Base-by-base conservation (phyloP, 2,113 vertebrate genomes). In the Speoplatyrhinus poulsoni region DNA sequence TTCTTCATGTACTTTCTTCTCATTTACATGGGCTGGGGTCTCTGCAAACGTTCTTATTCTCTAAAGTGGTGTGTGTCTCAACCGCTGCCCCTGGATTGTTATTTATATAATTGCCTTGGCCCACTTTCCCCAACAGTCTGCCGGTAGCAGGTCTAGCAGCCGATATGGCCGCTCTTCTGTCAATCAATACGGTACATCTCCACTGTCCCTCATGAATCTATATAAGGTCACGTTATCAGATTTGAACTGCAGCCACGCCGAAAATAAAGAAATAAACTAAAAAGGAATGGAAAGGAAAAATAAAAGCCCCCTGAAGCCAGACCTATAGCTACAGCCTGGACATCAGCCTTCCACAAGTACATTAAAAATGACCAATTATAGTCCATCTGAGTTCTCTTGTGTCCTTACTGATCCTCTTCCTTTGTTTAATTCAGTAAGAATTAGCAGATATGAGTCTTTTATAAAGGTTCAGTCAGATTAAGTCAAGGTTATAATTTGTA, bases 141-240 rank as follows among this genome's bases (percentile, higher is more conserved):
- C 61, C 58, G 17, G 69, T 68, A 52, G 33, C 33, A 16, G 62
- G 48, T 54, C 61, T 41, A 61, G 60, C 54, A 66, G 74, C 82
- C 78, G 86, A 92, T 85, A 83, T 26, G 92, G 85, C 72, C 72
- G 60, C 77, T 80, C 73, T 88, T 73, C 83, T 83, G 65, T 80
- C 82, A 88, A 83, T 93, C 91, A 80, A 90, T 91, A 86, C 78
- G 3, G 12, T 4, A 54, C 84, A 74, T 87, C 82, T 88, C 69
- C 75, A 66, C 65, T 65, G 76, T 77, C 80, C 84, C 75, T 3
- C 60, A 71, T 78, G 79, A 68, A 69, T 82, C 80, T 76, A 67
- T 86, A 85, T 89, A 91, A 91, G 90, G 89, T 90, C 85, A 87
- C 75, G 72, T 68, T 87, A 92, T 93, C 71, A 86, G 86, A 89